Conservation (phyloP, 1,140 invertebrate genomes). For the Drosophila bocqueti region DNA sequence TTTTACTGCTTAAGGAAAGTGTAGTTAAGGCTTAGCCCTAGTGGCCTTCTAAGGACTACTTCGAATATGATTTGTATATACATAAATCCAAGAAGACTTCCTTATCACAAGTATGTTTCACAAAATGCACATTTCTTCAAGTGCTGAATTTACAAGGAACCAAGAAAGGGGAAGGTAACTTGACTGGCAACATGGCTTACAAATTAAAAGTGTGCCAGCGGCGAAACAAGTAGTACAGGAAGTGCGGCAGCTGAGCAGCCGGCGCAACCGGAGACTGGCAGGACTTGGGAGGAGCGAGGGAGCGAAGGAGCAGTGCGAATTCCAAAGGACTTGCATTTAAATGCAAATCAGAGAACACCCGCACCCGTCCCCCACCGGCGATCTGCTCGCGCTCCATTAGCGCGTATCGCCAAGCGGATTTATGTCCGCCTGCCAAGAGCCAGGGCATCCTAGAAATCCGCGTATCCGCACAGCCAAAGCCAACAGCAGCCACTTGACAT, state of each 20-base stretch:
- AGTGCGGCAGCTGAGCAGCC: conserved; percentile 14
- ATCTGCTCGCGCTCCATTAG: conserved; percentile 50
- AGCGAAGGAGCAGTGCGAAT: conserved; percentile 3
- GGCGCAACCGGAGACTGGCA: conserved; percentile 2
- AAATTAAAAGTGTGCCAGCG: conserved; percentile 76
- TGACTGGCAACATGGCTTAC: conserved; percentile 71
- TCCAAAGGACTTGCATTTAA: conserved; percentile 37
- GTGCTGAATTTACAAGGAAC: background rate
- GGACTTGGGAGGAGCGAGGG: conserved; percentile 6
- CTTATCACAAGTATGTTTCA: background rate
- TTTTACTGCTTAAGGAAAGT: background rate
- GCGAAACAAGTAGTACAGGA: conserved; percentile 54
- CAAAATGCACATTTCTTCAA: background rate
- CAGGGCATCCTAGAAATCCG: background rate
- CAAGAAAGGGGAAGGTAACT: conserved; percentile 1
- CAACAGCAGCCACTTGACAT: conserved; percentile 54
- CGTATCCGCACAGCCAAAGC: background rate
- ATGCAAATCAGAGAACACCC: conserved; percentile 28
- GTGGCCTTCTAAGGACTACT: background rate
- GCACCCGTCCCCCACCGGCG: conserved; percentile 2
- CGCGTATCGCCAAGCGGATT: conserved; percentile 42
- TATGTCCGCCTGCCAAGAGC: conserved; percentile 34
- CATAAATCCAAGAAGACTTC: background rate
- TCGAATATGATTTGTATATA: background rate
- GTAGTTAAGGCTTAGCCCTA: background rate